phyloP scores from a whole-genome alignment of 2,888 invertebrate genomes.

The Helobdella robusta region DNA sequence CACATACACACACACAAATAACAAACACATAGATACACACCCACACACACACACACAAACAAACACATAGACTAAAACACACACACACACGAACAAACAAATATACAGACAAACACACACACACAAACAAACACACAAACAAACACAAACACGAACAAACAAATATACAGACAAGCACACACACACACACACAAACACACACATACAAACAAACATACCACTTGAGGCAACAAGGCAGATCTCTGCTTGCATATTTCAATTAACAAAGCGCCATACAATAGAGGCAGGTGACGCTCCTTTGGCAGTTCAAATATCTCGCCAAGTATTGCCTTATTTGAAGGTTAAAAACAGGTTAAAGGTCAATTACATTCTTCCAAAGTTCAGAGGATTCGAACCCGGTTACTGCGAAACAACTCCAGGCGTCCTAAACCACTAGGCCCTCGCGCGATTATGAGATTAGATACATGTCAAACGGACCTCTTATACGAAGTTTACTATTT shows the following conservation, averaged over 20 bases:
- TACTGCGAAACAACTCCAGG: no score
- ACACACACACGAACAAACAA: not conserved
- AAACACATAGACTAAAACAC: slow-evolving; percentile 22
- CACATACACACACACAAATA: slow-evolving; percentile 1
- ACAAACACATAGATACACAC: slow-evolving; percentile 33
- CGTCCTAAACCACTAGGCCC: not conserved
- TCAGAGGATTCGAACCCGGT: no score
- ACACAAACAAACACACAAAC: slow-evolving; percentile 20
- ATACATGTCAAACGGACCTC: no score
- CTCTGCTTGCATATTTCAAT: slow-evolving; percentile 94
- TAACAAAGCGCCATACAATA: slow-evolving; percentile 81
- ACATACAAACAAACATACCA: slow-evolving; percentile 45
- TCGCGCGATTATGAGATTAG: no score
- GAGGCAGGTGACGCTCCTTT: slow-evolving; percentile 73
- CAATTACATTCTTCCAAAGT: no score
- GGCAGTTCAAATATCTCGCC: slow-evolving; percentile 87
- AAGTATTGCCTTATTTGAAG: slow-evolving; percentile 63
- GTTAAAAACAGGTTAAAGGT: no score
- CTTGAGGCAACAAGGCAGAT: slow-evolving; percentile 91
- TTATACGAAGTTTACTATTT: no score
- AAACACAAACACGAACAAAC: slow-evolving; percentile 25
- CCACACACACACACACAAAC: slow-evolving; percentile 28
- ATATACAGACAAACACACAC: not conserved
- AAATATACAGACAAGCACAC: not conserved
- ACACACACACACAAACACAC: not conserved